Base-by-base conservation (phyloP, 2,888 invertebrate species). In the Tetramorium bicarinatum region DNA sequence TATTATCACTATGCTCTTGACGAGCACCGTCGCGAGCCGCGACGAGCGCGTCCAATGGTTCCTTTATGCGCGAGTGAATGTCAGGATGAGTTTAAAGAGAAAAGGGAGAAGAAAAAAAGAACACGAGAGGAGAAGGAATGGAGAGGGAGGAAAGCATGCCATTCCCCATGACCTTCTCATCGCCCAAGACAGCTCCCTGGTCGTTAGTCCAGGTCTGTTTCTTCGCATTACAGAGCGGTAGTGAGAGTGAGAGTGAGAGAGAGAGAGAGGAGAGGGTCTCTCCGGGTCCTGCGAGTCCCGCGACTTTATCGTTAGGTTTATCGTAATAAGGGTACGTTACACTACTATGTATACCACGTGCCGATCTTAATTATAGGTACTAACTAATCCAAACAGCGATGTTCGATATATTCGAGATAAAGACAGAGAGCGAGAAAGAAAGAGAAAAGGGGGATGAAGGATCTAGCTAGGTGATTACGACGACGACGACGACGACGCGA, bases 351-450 rank as follows among this genome's bases (percentile, higher is more conserved):
- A 82, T 86, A 84, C 81, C 74, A 83, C 79, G 80, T 86, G 83
- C 71, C 85, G 79, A 67, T 85, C 76, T 85, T 87, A 88, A 89
- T 83, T 86, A 76, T 91, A 89, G 86, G 86, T 91, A 89, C 85
- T 88, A 88, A 91, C 87, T 79, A 79, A 79, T 79, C 71, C 79
- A 91, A 80, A 82, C 66, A 66, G 66, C 66, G 88, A 93, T 92
- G 93, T 93, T 93, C 93, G 93, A 93, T 93, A 93, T 91, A 90
- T 89, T 88, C 89, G 89, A 85, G 87, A 85, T 86, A 85, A 59
- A 59, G 44, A 64, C 41, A 41, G 13, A 41, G 13, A 64, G 62
- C 49, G 34, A 61, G 2, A n/a, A n/a, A 62, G 80, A 64, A 69
- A 25, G 66, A 47, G 15, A 80, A 64, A 41, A 29, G 49, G 13